Evolutionary conservation across 2,888 invertebrate species (phyloP).

Genomic region (Seira ritae): DNA sequence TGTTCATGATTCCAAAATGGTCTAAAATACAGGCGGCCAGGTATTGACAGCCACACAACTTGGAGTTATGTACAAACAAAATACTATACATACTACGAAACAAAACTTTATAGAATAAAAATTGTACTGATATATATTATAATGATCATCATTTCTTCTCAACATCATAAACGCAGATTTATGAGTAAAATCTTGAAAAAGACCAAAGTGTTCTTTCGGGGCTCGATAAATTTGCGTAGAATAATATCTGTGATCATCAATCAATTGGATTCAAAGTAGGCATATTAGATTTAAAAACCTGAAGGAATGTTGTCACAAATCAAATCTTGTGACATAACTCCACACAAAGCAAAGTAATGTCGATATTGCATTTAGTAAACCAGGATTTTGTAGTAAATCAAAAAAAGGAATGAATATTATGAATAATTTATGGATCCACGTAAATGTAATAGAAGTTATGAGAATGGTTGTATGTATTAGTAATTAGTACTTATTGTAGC

Average conservation of each 20-base stretch:
- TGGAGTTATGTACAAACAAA: conserved; percentile 40
- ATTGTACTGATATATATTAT: conserved; percentile 19
- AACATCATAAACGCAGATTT: neutral
- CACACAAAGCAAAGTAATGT: too few species aligned
- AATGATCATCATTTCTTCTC: neutral
- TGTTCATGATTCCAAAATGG: conserved; percentile 37
- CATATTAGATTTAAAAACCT: too few species aligned
- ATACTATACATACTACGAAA: neutral
- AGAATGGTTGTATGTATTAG: too few species aligned
- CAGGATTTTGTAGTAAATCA: neutral
- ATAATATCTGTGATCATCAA: neutral
- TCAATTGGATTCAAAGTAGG: too few species aligned
- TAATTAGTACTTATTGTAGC: too few species aligned
- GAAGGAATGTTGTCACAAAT: too few species aligned
- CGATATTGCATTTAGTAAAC: neutral
- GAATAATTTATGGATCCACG: too few species aligned
- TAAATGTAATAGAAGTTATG: too few species aligned
- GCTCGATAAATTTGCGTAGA: neutral
- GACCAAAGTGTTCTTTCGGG: neutral
- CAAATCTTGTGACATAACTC: too few species aligned
- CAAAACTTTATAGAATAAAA: conserved; percentile 6
- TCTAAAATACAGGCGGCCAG: conserved; percentile 27
- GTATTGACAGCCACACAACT: conserved; percentile 18
- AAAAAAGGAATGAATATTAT: too few species aligned
- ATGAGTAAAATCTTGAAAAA: neutral